Evolutionary conservation across 2,113 vertebrate genomes (phyloP).

Genomic region (Sylvietta virens): DNA sequence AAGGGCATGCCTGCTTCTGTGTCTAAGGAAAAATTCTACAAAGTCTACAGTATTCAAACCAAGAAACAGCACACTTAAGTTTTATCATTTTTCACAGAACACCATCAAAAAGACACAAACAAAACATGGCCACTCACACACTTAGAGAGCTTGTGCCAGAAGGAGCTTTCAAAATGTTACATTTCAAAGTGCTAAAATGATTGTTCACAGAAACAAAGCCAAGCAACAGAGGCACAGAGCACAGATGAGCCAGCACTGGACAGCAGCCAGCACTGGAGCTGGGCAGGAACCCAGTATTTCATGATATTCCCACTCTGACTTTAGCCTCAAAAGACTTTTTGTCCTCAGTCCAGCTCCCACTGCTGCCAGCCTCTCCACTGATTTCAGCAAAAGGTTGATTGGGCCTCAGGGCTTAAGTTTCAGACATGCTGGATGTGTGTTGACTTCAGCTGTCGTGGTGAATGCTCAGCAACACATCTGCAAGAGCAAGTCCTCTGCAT

Average conservation of each 20-base stretch:
- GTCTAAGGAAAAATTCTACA: not conserved
- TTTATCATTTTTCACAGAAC: not conserved
- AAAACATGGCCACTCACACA: not conserved
- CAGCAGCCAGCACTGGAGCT: not conserved
- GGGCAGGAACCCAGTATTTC: not conserved
- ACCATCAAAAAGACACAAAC: not conserved
- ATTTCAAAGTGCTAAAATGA: not conserved
- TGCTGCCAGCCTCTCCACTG: not conserved
- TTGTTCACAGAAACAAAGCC: not conserved
- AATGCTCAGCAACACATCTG: not conserved
- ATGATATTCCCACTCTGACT: not conserved
- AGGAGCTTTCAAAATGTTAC: not conserved
- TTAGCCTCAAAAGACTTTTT: not conserved
- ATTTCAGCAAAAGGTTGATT: not conserved
- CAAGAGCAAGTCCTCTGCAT: not conserved
- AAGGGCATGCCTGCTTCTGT: not conserved
- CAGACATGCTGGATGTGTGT: not conserved
- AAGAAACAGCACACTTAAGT: not conserved
- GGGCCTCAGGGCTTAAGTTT: not conserved
- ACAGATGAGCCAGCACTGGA: not conserved
- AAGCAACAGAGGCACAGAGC: not conserved
- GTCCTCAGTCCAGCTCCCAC: not conserved
- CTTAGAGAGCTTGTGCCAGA: not conserved
- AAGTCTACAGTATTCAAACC: not conserved
- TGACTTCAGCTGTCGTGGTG: not conserved